Evolutionary conservation across 2,113 vertebrate genomes (phyloP).

Genomic region (Platycercus adscitus): DNA sequence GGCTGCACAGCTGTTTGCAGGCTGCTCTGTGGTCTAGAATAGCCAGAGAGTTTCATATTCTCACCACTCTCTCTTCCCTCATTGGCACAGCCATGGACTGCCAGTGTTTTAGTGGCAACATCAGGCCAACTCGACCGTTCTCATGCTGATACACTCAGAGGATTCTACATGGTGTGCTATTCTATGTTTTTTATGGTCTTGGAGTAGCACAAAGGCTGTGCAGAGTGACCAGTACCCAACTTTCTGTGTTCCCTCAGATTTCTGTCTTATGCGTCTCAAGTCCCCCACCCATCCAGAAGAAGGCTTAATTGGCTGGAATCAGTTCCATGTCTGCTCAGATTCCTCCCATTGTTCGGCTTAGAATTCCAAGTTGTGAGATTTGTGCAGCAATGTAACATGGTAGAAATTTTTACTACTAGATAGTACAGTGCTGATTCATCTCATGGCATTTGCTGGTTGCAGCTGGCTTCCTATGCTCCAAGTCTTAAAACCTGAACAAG

Average conservation of each 20-base stretch:
- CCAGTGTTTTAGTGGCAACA: background rate
- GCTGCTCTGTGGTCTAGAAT: background rate
- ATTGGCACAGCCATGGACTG: background rate
- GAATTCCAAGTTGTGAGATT: background rate
- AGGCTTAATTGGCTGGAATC: background rate
- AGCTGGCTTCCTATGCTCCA: background rate
- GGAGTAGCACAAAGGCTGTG: background rate
- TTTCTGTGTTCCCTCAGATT: background rate
- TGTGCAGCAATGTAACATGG: background rate
- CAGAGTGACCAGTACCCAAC: background rate
- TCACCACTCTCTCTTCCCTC: background rate
- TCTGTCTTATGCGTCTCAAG: background rate
- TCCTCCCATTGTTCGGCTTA: background rate
- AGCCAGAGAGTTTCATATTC: background rate
- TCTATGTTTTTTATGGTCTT: background rate
- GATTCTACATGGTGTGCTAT: background rate
- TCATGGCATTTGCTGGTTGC: background rate
- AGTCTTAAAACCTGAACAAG: background rate
- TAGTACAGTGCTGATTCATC: background rate
- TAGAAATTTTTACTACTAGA: background rate
- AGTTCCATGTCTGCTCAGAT: background rate
- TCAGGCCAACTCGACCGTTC: background rate
- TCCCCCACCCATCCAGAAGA: background rate
- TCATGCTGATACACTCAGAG: background rate
- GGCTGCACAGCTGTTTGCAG: background rate